Conservation (phyloP, 2,797 vertebrate genomes). For the Hipposideros larvatus region DNA sequence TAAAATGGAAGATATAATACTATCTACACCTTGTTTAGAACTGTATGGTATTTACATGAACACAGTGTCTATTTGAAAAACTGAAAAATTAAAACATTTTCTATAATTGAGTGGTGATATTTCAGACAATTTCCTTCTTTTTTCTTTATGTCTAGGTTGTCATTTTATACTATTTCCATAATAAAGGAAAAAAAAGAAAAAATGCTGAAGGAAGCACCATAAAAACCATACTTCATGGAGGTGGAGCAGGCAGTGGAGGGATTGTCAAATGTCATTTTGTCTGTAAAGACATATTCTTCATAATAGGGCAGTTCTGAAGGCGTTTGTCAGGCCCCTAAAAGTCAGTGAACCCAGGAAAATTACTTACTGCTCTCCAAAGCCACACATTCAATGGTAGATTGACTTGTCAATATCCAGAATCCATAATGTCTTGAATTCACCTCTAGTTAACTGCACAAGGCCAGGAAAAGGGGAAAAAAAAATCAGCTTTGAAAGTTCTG, state of each 20-base stretch:
- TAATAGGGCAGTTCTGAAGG: background rate
- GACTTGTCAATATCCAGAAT: conserved; percentile 4
- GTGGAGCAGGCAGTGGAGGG: background rate
- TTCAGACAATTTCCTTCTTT: conserved; percentile 22
- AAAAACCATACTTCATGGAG: background rate
- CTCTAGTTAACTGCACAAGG: background rate
- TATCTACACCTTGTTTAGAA: background rate
- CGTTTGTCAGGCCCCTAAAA: background rate
- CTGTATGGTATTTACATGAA: background rate
- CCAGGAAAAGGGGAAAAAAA: background rate
- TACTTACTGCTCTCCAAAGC: background rate
- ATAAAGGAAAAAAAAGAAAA: conserved; percentile 6
- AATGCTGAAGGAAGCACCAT: background rate
- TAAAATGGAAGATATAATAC: background rate
- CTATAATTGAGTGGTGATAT: background rate
- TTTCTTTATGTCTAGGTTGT: background rate
- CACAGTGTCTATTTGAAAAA: conserved; percentile 7
- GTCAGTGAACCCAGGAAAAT: background rate
- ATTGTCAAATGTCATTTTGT: background rate
- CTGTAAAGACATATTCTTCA: background rate
- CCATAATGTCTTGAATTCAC: background rate
- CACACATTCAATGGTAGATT: background rate
- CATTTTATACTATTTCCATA: background rate
- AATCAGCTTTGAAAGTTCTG: background rate
- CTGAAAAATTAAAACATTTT: conserved; percentile 55